Evolutionary conservation across 1,140 invertebrate species (phyloP), one percentile per base, ranked within the genome.

Genomic region (Anastatus disparis): DNA sequence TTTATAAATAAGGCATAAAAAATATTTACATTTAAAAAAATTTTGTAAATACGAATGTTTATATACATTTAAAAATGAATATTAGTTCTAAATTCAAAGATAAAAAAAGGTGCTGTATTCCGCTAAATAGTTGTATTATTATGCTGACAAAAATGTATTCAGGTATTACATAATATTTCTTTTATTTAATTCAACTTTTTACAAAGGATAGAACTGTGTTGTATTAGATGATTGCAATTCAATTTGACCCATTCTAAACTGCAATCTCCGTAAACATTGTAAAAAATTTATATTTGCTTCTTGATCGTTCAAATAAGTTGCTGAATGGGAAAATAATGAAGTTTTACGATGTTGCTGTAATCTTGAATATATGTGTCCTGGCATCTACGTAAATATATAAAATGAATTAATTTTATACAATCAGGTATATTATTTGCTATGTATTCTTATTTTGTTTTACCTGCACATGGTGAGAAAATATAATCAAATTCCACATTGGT

Each of bases 181-280:
- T n/a, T n/a, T n/a, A 17, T 26, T 8, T 8, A 29, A 46, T 29
- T n/a, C n/a, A 10, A 40, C 38, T 38, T 48, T 75, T 87, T 90
- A 95, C 75, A 95, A 89, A 44, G 92, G 91, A 83, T 94, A 95
- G 81, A 96, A 95, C 79, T 95, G 94, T 9, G 93, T 94, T 12
- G 92, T 93, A 71, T 94, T 94, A 1, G 96, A 97, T 3, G 96
- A 97, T 83, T 99, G 97, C 67, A 98, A 85, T 87, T 99, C 97
- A 69, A 98, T 95, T 87, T 99, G 97, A 1, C 95, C 96, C 91
- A 99, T 97, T 88, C 98, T 99, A 79, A 99, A 98, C 82, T 99
- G 95, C 59, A 99, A 88, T 69, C 96, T 87, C 82, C 97, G 95
- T 17, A 99, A 85, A 93, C 97, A 98, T 72, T 92, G 90, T 1